Evolutionary conservation across 2,113 vertebrate species (phyloP).

Genomic region (Todiramphus saurophagus): DNA sequence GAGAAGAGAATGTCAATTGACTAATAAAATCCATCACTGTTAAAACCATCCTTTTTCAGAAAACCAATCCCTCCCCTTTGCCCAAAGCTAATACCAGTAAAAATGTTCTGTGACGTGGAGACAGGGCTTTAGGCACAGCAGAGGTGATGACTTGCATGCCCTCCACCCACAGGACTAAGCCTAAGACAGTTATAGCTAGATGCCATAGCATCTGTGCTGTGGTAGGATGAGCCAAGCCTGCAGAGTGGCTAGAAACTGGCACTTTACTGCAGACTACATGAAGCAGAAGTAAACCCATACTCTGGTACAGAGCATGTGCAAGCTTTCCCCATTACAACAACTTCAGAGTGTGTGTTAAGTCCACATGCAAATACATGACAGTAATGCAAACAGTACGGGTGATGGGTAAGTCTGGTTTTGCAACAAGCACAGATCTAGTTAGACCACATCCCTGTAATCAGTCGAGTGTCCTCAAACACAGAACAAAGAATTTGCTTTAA

Average conservation of each 20-base stretch:
- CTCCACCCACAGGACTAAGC: not conserved
- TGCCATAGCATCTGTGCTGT: fast-evolving
- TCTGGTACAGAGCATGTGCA: fast-evolving
- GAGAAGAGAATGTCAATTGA: not conserved
- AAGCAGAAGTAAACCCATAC: not conserved
- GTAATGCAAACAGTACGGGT: fast-evolving
- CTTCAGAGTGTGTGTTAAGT: not conserved
- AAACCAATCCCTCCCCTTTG: not conserved
- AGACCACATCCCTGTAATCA: not conserved
- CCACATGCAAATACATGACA: not conserved
- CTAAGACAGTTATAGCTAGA: not conserved
- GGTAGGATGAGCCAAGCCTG: not conserved
- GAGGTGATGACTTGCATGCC: too few species aligned
- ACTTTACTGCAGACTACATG: not conserved
- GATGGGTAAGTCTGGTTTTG: not conserved
- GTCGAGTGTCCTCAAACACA: fast-evolving
- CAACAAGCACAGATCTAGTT: not conserved
- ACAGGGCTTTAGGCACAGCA: not conserved
- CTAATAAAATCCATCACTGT: not conserved
- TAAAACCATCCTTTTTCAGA: not conserved
- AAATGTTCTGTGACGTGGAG: fast-evolving
- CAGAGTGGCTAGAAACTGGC: not conserved
- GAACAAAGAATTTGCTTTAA: not conserved
- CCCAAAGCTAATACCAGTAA: not conserved
- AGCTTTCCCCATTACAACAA: not conserved